These are phyloP conservation scores for Drosophila fulvimacula DNA, from an alignment of 2,888 invertebrate genomes.

Conservation along the genomic window DNA sequence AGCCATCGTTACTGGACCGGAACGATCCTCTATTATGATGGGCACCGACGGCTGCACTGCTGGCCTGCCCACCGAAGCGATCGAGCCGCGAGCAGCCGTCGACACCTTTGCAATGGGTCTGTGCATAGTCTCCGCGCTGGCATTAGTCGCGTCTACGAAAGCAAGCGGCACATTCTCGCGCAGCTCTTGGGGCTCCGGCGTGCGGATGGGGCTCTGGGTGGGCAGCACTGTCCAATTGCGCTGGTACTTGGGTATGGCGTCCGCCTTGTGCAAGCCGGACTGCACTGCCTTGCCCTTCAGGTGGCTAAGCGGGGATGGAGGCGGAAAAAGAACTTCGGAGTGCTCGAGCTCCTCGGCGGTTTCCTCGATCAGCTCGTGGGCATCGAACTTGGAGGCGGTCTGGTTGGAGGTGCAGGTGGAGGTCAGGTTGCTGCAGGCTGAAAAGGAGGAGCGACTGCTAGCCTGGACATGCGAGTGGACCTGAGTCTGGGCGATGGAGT, in stretches of 20 bases:
- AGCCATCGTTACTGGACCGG: conserved; percentile 87
- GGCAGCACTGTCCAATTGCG: conserved; percentile 87
- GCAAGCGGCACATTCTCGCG: conserved; percentile 85
- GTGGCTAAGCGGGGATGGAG: conserved; percentile 83
- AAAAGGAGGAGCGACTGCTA: conserved; percentile 44
- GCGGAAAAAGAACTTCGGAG: conserved; percentile 81
- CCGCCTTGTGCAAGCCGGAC: conserved; percentile 88
- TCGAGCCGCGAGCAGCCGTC: conserved; percentile 61
- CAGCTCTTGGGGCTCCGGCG: conserved; percentile 86
- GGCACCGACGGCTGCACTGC: conserved; percentile 74
- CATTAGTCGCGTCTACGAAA: conserved; percentile 79
- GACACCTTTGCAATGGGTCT: conserved; percentile 73
- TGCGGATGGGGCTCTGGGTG: conserved; percentile 87
- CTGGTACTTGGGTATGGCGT: conserved; percentile 88
- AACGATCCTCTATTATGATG: conserved; percentile 85
- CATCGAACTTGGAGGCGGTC: conserved; percentile 58
- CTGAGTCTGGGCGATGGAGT: conserved; percentile 13
- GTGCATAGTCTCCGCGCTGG: conserved; percentile 60
- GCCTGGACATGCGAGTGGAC: conserved; percentile 9
- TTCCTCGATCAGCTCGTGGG: conserved; percentile 80
- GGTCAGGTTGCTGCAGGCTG: conserved; percentile 22
- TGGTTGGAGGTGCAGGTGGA: conserved; percentile 21
- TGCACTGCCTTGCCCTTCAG: conserved; percentile 82
- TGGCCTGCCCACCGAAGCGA: conserved; percentile 13
- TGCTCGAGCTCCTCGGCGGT: conserved; percentile 82